Base-by-base conservation (phyloP, 2,113 vertebrate species). In the Dryoscopus gambensis region DNA sequence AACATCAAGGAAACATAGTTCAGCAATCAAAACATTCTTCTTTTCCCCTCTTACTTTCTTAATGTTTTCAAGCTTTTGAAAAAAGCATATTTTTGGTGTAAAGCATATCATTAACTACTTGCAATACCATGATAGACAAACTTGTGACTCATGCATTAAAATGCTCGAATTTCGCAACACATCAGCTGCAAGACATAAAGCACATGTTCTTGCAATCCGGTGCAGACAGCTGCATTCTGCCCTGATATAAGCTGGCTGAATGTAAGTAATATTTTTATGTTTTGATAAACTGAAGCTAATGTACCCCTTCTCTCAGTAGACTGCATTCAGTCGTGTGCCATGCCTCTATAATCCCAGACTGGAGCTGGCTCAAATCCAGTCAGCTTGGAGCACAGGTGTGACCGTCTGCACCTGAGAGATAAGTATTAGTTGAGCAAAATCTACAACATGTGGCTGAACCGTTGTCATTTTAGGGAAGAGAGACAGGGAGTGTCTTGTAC, bases 161-260 rank as follows among this genome's bases (percentile, higher is more conserved):
- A 71, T 60, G 40, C 56, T 92, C 76, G 31, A 68, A 89, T 95
- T 95, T 95, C 71, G 56, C 60, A 97, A 52, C 37, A 50, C 49
- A 81, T 95, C 93, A 90, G 83, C 86, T 93, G 93, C 73, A 64
- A 81, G 47, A 95, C 84, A 75, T 91, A 91, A 87, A 94, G 73
- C n/a, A 31, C 16, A 2, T 93, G 47, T 52, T 87, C 95, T 95
- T 77, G 56, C 84, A 93, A 71, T 81, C 39, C 86, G 50, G 0
- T 52, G 39, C 76, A 68, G 83, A 81, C 94, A 95, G 86, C 86
- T 92, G 56, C 65, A 27, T 90, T 63, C 60, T 93, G 60, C 44
- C 25, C 39, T 37, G 44, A 40, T 84, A 70, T 23, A 86, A 81
- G 59, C 55, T 84, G 52, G 9, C 56, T 78, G 76, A 92, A 89